Base-by-base conservation (phyloP, 2,797 vertebrate genomes). In the Clamator glandarius region DNA sequence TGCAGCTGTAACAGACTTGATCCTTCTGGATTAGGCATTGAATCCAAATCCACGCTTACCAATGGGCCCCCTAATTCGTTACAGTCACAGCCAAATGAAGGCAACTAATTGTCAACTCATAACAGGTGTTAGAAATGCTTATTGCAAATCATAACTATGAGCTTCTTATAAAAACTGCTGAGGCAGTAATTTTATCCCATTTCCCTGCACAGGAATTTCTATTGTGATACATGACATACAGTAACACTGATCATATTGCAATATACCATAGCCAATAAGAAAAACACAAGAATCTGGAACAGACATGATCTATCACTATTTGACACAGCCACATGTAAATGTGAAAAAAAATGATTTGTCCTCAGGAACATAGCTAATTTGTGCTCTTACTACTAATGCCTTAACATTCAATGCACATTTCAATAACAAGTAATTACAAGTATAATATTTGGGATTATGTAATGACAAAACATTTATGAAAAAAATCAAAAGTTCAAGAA, bases 401-500 rank as follows among this genome's bases (percentile, higher is more conserved):
- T 94, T 80, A 51, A 28, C 62, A 84, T 74, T 95, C 84, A 39
- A 15, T 33, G 50, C 66, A 78, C 89, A 90, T 89, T 95, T 92
- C 85, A 81, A 68, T 88, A 88, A 48, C 54, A 21, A 84, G 89
- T 87, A 95, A 94, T 95, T 96, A 62, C 63, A 81, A 10, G 26
- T 25, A 23, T 79, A 92, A 92, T 92, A 91, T 81, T 95, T 94
- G 74, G 84, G 77, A 95, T 94, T 94, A 74, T 87, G 69, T 51
- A 94, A 96, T 87, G 90, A 92, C 87, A 87, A 96, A 95, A 90
- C 72, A 79, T 88, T 89, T 84, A 75, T 35, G 28, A 62, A 78
- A 87, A 76, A 85, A 93, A 95, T 92, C 76, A 89, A 52, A 94
- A 95, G 83, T 90, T 95, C 85, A 94, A 85, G 84, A 95, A 91